Base-by-base conservation (phyloP, 2,888 invertebrate genomes). In the Esperia sulphurella region DNA sequence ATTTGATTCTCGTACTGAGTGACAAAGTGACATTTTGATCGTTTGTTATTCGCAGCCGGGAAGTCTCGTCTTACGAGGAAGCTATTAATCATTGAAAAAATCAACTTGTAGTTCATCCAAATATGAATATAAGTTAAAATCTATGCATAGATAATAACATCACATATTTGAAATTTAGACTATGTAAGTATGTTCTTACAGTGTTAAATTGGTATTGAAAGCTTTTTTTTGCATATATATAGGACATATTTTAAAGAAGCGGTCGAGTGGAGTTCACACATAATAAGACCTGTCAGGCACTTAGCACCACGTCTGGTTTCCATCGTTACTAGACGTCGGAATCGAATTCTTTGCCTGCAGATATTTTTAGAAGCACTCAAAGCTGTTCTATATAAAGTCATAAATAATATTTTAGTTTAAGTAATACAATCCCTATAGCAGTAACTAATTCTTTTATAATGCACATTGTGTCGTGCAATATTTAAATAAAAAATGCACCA, bases 241-340 rank as follows among this genome's bases (percentile, higher is more conserved):
- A 31, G 45, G 33, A 40, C 9, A 35, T 43, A 21, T 55, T 51
- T 45, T 46, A 63, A 57, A 55, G 52, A 49, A 43, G 52, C 52
- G 47, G 54, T 65, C 61, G 53, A 65, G 59, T 58, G 42, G 44
- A 53, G 56, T 70, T 75, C 60, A 63, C 78, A 74, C 73, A 60
- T 68, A 67, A 70, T 74, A 71, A 65, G 59, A 65, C 48, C 59
- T 67, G 71, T 71, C 74, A 65, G 71, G 66, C 62, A 76, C 67
- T 75, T 66, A 72, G 71, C 73, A 73, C 76, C 59, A 49, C 56
- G 70, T 78, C 79, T 83, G 81, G 66, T 78, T 73, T 77, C 63
- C 63, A 76, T 81, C 77, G 68, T 65, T 63, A 67, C 46, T 55
- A 53, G 64, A 55, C 58, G 60, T 33, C 49, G 46, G 56, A 53